Percentiles rank a stretch among this genome's conserved stretches.
Conservation (phyloP, 2,888 invertebrate species). For the Argyresthia albistria region DNA sequence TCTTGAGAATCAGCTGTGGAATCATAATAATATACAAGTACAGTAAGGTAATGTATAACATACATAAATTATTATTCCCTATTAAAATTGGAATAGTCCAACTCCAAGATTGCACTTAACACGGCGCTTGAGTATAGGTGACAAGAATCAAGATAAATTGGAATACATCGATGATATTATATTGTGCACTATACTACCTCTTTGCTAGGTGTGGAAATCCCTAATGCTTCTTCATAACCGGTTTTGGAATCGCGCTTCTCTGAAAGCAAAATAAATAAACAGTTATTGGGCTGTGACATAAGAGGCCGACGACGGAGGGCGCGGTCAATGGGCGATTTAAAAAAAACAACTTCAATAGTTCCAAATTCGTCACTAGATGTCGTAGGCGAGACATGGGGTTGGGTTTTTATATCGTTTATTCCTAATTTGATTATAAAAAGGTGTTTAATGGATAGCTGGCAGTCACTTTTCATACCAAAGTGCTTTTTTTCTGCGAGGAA, state of each 20-base stretch:
- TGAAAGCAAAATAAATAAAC: constrained; percentile 24
- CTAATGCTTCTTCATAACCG: constrained; percentile 92
- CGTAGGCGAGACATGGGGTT: too few relatives aligned
- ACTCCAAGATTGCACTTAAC: constrained; percentile 41
- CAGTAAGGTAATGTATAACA: not conserved
- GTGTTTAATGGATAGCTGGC: too few relatives aligned
- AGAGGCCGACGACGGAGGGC: too few relatives aligned
- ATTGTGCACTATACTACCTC: constrained; percentile 75
- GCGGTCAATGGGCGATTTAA: too few relatives aligned
- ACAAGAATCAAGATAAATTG: constrained; percentile 26
- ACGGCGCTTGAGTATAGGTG: constrained; percentile 31
- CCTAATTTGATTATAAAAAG: too few relatives aligned
- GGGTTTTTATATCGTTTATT: too few relatives aligned
- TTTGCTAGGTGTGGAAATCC: constrained; percentile 93
- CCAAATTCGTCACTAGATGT: too few relatives aligned
- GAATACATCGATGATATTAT: constrained; percentile 7
- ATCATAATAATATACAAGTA: constrained; percentile 19
- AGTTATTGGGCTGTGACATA: too few relatives aligned
- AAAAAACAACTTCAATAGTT: too few relatives aligned
- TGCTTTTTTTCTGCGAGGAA: too few relatives aligned
- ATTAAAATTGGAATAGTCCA: not conserved
- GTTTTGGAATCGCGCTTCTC: constrained; percentile 73
- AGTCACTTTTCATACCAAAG: too few relatives aligned
- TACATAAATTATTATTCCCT: not conserved
- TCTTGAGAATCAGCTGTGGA: constrained; percentile 37